These are phyloP conservation scores for Serrognathus titanus DNA, from an alignment of 2,888 invertebrate species.

Conservation along the genomic window DNA sequence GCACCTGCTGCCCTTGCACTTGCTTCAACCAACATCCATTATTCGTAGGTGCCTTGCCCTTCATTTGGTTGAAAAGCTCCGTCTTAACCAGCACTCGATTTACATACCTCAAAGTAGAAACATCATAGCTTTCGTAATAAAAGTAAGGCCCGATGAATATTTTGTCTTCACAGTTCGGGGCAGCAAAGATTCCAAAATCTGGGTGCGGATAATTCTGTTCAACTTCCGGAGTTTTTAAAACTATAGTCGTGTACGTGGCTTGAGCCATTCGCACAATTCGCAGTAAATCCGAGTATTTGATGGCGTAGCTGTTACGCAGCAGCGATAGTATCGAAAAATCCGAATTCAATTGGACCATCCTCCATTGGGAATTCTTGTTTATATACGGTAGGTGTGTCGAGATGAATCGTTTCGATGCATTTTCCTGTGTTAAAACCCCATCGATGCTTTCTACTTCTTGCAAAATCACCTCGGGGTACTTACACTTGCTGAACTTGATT, in stretches of 20 bases:
- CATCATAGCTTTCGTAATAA: conserved; percentile 32
- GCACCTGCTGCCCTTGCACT: background rate
- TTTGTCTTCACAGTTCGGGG: conserved; percentile 35
- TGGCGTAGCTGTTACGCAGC: conserved; percentile 52
- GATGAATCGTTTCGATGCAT: background rate
- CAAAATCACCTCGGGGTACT: background rate
- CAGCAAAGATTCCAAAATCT: conserved; percentile 43
- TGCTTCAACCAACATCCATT: conserved; percentile 27
- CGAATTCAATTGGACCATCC: conserved; percentile 54
- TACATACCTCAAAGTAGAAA: conserved; percentile 39
- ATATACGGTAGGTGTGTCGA: conserved; percentile 16
- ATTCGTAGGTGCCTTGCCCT: conserved; percentile 20
- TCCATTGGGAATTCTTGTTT: conserved; percentile 44
- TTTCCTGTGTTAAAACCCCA: background rate
- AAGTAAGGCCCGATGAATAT: conserved; percentile 47
- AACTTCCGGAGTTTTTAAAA: conserved; percentile 38
- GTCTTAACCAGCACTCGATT: conserved; percentile 38
- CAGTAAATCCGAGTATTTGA: conserved; percentile 53
- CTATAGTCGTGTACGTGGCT: conserved; percentile 51
- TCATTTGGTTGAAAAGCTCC: conserved; percentile 35
- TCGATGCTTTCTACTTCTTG: conserved; percentile 2
- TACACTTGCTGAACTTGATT: conserved; percentile 11
- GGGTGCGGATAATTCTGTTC: conserved; percentile 28
- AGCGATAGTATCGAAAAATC: conserved; percentile 56
- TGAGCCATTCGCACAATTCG: conserved; percentile 52